Conservation (phyloP, 1,140 invertebrate genomes). For the Reticulitermes speratus region DNA sequence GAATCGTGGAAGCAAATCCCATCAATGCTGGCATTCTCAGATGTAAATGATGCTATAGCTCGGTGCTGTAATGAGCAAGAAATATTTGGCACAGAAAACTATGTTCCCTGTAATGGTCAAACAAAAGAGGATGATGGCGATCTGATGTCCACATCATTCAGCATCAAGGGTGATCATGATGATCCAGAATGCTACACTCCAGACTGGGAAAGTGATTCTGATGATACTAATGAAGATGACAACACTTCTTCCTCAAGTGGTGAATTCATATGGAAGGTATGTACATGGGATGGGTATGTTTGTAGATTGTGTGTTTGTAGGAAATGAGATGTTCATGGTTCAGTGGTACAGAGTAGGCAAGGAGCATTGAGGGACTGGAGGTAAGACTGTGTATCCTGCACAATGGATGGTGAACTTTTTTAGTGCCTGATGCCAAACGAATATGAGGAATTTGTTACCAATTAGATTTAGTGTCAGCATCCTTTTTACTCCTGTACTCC, state of each 20-base stretch:
- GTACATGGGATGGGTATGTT: constrained; percentile 35
- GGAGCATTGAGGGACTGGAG: too few species aligned
- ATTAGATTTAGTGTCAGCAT: too few species aligned
- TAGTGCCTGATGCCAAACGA: too few species aligned
- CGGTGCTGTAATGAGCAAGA: constrained; percentile 5
- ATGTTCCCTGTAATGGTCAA: constrained; percentile 31
- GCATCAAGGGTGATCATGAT: constrained; percentile 33
- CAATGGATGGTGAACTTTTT: too few species aligned
- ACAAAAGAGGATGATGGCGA: constrained; percentile 31
- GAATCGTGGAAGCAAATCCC: constrained; percentile 34
- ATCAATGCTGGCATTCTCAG: constrained; percentile 30
- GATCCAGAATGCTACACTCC: constrained; percentile 42
- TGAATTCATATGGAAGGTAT: constrained; percentile 76
- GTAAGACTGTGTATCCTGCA: too few species aligned
- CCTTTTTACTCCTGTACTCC: too few species aligned
- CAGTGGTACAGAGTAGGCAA: too few species aligned
- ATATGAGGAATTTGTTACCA: too few species aligned
- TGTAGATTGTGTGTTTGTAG: background rate
- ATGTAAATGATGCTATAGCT: constrained; percentile 23
- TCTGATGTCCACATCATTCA: constrained; percentile 42
- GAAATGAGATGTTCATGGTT: too few species aligned
- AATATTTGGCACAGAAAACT: background rate
- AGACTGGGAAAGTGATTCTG: constrained; percentile 46
- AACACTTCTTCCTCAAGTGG: constrained; percentile 60
- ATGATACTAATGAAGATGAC: constrained; percentile 34